These are phyloP conservation scores for Pseudomyrmex flavicornis DNA, from an alignment of 1,140 invertebrate genomes.

Conservation along the genomic window DNA sequence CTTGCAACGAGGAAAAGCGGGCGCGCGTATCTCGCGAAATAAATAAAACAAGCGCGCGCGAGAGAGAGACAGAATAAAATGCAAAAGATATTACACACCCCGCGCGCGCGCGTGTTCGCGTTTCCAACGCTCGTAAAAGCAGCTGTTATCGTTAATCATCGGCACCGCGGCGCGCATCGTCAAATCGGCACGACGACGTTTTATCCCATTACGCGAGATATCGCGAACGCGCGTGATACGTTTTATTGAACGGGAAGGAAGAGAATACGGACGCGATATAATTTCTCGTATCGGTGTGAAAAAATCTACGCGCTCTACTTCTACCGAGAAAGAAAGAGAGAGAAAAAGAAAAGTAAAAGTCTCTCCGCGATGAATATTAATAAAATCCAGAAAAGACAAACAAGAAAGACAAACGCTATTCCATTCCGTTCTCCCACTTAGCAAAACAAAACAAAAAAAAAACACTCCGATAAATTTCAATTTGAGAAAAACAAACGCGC, in stretches of 20 bases:
- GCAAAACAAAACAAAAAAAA: neutral
- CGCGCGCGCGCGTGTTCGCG: slow-evolving; percentile 8
- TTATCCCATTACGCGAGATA: slow-evolving; percentile 25
- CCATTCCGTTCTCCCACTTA: neutral
- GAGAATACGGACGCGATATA: neutral
- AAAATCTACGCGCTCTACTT: slow-evolving; percentile 8
- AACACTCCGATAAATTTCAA: no score
- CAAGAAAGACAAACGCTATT: no score
- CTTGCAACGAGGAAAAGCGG: slow-evolving; percentile 17
- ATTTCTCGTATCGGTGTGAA: neutral
- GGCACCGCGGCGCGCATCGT: slow-evolving; percentile 3
- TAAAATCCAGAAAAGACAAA: neutral
- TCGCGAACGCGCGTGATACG: neutral
- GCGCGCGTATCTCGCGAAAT: slow-evolving; percentile 44
- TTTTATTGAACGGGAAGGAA: no score
- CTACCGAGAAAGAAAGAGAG: no score
- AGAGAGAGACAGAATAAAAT: slow-evolving; percentile 19
- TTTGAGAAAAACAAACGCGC: no score
- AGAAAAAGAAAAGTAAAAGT: slow-evolving; percentile 3
- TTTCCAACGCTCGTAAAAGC: slow-evolving; percentile 41
- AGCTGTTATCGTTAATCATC: slow-evolving; percentile 59
- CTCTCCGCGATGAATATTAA: neutral
- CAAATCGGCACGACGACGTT: slow-evolving; percentile 24
- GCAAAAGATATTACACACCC: slow-evolving; percentile 4
- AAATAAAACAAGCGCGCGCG: slow-evolving; percentile 36